Evolutionary conservation across 2,797 vertebrate genomes (phyloP).

Genomic region (Sandelia bainsii): DNA sequence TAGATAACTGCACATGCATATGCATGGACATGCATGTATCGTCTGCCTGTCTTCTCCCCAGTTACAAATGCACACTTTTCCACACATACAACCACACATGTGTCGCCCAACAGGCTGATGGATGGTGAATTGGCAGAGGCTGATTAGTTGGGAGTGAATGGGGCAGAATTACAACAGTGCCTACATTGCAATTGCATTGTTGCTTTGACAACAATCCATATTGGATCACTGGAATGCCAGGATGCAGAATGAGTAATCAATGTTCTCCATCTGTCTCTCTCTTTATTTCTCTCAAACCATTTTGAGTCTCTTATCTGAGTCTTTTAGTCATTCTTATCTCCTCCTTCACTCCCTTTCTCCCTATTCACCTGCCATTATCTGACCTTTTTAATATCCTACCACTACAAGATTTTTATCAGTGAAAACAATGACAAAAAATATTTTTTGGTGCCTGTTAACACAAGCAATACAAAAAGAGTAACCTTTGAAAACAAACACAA

Average conservation of each 20-base stretch:
- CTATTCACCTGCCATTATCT: slow-evolving; percentile 2
- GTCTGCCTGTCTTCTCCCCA: slow-evolving; percentile 2
- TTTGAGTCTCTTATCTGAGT: slow-evolving; percentile 28
- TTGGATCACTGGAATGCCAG: slow-evolving; percentile 47
- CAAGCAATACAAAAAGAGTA: too few species aligned
- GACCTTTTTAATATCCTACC: slow-evolving; percentile 1
- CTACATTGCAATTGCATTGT: slow-evolving; percentile 63
- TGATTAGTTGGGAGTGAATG: slow-evolving; percentile 79
- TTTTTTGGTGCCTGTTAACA: background rate
- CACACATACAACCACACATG: slow-evolving; percentile 4
- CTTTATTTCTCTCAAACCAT: slow-evolving; percentile 41
- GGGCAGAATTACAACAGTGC: slow-evolving; percentile 78
- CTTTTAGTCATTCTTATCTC: slow-evolving; percentile 18
- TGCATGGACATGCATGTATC: background rate
- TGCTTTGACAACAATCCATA: slow-evolving; percentile 67
- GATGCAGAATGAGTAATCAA: slow-evolving; percentile 65
- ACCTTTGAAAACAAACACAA: too few species aligned
- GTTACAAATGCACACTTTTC: slow-evolving; percentile 1
- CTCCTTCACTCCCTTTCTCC: background rate
- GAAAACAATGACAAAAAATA: background rate
- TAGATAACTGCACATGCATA: slow-evolving; percentile 11
- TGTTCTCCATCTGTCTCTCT: slow-evolving; percentile 62
- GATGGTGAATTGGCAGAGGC: slow-evolving; percentile 73
- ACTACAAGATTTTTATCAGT: background rate
- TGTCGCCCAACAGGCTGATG: slow-evolving; percentile 55